phyloP scores from a whole-genome alignment of 1,140 invertebrate genomes.

The Andrena cerasifolii region DNA sequence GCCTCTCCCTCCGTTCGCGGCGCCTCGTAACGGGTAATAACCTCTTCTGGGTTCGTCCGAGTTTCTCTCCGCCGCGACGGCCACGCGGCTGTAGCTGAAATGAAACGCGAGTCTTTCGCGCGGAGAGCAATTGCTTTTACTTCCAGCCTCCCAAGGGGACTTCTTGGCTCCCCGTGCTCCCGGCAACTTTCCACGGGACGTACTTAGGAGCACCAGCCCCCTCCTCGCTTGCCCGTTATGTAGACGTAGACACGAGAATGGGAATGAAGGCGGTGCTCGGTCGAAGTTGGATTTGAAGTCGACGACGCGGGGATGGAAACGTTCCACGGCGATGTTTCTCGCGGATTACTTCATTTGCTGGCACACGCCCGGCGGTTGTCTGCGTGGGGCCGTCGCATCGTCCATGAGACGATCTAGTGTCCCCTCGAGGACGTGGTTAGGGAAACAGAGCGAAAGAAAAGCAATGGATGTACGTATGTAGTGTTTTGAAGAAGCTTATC shows the following conservation, averaged over 20 bases:
- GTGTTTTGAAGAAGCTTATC: too few species aligned
- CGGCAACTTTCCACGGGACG: constrained; percentile 16
- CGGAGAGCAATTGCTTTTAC: constrained; percentile 62
- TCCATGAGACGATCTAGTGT: too few species aligned
- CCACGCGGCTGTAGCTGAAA: constrained; percentile 48
- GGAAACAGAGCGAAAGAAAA: too few species aligned
- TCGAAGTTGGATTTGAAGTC: constrained; percentile 17
- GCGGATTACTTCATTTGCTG: constrained; percentile 5
- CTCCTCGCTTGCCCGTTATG: too few species aligned
- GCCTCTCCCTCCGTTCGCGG: background rate
- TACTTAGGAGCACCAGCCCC: background rate
- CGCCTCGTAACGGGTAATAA: constrained; percentile 60
- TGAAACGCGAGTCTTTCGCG: constrained; percentile 53
- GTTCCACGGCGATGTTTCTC: background rate
- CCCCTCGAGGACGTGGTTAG: too few species aligned
- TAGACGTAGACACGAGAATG: too few species aligned
- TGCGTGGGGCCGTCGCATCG: too few species aligned
- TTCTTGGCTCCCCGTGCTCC: background rate
- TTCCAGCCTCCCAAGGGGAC: constrained; percentile 41
- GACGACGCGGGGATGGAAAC: background rate
- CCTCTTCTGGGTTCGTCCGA: constrained; percentile 48
- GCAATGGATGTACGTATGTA: too few species aligned
- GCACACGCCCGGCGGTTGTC: too few species aligned
- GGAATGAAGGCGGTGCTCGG: background rate
- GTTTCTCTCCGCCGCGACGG: constrained; percentile 23